These are phyloP conservation scores for Cryptocheilus praepositus DNA, from an alignment of 2,888 invertebrate species.

Conservation along the genomic window DNA sequence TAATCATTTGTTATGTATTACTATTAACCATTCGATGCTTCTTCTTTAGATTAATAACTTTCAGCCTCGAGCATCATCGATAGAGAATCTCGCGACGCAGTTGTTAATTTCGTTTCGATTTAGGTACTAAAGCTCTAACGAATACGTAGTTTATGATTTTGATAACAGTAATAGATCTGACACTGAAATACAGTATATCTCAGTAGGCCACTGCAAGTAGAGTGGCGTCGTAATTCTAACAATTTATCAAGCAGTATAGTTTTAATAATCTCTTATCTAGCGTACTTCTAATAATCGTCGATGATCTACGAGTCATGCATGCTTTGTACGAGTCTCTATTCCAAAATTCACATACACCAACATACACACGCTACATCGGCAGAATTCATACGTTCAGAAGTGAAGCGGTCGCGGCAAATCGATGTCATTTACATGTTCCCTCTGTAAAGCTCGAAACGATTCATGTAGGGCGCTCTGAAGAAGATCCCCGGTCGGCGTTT, in stretches of 20 bases:
- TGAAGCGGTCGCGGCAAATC: neutral
- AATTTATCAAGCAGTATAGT: no score
- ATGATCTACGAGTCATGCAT: no score
- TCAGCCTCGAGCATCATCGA: constrained; percentile 13
- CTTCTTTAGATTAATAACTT: neutral
- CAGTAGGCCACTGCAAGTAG: no score
- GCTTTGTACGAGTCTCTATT: neutral
- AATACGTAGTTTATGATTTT: no score
- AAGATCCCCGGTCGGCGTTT: constrained; percentile 49
- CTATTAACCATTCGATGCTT: constrained; percentile 19
- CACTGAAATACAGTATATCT: no score
- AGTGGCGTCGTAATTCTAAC: no score
- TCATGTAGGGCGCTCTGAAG: constrained; percentile 48
- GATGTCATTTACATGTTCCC: neutral
- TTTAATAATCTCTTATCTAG: no score
- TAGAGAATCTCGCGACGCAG: neutral
- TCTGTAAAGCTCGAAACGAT: constrained; percentile 29
- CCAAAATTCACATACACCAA: neutral
- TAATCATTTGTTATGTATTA: constrained; percentile 14
- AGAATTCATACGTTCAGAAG: neutral
- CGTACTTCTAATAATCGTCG: no score
- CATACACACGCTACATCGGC: neutral
- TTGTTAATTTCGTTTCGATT: neutral
- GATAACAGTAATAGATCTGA: no score
- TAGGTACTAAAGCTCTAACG: no score